Evolutionary conservation across 2,797 vertebrate genomes (phyloP), one percentile per base, ranked within the genome.

Genomic region (Passerculus sandwichensis): DNA sequence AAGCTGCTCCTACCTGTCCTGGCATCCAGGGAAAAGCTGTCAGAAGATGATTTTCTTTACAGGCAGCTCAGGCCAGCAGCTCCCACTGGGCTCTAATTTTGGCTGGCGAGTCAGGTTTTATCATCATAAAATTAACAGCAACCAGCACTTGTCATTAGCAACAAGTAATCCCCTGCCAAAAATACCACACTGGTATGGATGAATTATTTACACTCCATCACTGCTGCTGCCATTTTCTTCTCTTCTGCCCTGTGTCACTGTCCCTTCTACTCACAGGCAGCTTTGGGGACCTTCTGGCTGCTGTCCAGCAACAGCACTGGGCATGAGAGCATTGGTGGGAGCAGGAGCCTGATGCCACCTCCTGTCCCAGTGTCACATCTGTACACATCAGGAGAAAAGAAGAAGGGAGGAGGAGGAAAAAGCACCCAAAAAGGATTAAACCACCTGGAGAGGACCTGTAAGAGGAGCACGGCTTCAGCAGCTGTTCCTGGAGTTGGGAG

Each of bases 141-240:
- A 17, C 59, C 59, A 67, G 23, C n/a, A 18, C 47, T 82, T 44
- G 71, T 29, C 78, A 62, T 57, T 66, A 88, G 45, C 77, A 73
- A 50, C 72, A 80, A 93, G 56, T 54, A 78, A 89, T 61, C 47
- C 67, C 62, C 34, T 78, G 78, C 81, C 57, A 45, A 69, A 85
- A 85, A 30, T 4, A 34, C 15, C 27, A 9, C 9, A 6, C 56
- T 86, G 36, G 73, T 5, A 62, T 45, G 84, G 45, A 60, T 92
- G 67, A 87, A 94, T 95, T 91, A 89, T 89, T 94, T 51, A 89
- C 69, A 79, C 47, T 60, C 74, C 60, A 44, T 78, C 62, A 18
- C 67, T 60, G 67, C 85, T 54, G 44, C n/a, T 44, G 44, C 57
- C 0, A 0, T n/a, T 91, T 62, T 36, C 85, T 73, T 56, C 9